A percentile compares a stretch with the other conserved stretches of the same genome.
These are phyloP conservation scores for Lithosia quadra DNA, from an alignment of 2,888 invertebrate species.

Conservation along the genomic window DNA sequence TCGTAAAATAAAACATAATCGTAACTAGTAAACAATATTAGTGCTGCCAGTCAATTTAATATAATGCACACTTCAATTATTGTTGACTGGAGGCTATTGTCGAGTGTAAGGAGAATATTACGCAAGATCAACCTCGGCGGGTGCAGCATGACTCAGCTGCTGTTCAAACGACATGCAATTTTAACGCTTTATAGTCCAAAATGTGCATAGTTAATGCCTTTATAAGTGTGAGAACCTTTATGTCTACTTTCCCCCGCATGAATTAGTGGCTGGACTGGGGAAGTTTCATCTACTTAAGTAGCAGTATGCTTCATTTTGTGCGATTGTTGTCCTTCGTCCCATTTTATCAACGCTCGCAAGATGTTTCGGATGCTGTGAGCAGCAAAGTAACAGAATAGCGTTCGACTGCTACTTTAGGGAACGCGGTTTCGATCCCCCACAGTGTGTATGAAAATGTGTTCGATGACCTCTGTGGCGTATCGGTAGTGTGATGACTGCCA, in stretches of 20 bases:
- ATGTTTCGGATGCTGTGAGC: too few species aligned
- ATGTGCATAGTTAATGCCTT: not conserved
- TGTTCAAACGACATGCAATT: conserved; percentile 54
- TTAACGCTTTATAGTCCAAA: conserved; percentile 33
- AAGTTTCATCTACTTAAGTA: not conserved
- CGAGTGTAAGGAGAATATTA: conserved; percentile 54
- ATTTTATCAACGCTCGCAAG: too few species aligned
- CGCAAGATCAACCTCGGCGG: conserved; percentile 64
- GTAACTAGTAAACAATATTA: conserved; percentile 20
- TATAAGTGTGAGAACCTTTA: not conserved
- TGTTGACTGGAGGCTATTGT: conserved; percentile 44
- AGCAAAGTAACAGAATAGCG: too few species aligned
- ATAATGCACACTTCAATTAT: conserved; percentile 37
- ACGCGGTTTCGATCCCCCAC: too few species aligned
- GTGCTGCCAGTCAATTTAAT: conserved; percentile 35
- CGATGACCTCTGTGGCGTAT: too few species aligned
- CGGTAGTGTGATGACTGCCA: too few species aligned
- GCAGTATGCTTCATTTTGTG: not conserved
- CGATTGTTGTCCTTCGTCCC: too few species aligned
- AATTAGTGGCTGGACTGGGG: not conserved
- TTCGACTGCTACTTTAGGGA: too few species aligned
- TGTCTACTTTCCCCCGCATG: not conserved
- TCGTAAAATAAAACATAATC: conserved; percentile 1
- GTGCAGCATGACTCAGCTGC: conserved; percentile 61
- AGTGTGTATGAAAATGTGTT: too few species aligned